A percentile compares a stretch with the other conserved stretches of the same genome.
phyloP scores from a whole-genome alignment of 2,797 vertebrate genomes.

The Parotocinclus haroldoi region DNA sequence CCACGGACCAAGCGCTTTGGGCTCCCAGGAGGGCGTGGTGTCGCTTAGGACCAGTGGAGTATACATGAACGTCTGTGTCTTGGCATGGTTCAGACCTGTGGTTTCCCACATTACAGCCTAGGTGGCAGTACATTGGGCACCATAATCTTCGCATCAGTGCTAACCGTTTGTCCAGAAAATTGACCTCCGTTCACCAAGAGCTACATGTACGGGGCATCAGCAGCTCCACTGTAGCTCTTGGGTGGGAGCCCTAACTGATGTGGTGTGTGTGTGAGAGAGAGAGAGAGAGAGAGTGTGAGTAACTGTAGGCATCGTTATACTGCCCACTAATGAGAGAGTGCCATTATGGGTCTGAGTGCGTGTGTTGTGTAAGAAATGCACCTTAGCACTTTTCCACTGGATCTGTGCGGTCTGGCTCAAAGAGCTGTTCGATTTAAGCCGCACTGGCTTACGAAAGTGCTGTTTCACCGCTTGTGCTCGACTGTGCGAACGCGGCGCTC shows the following conservation, averaged over 20 bases:
- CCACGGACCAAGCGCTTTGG: too few species aligned
- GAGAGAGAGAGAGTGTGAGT: too few species aligned
- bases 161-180: too few species aligned
- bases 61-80: neutral
- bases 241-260: conserved; percentile 7
- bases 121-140: too few species aligned
- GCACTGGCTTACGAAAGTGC: conserved; percentile 14
- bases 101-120: too few species aligned
- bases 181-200: conserved; percentile 6
- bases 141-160: too few species aligned
- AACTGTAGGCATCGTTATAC: conserved; percentile 34
- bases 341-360: conserved; percentile 23
- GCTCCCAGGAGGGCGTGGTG: too few species aligned
- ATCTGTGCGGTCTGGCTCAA: conserved; percentile 39
- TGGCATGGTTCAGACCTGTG: too few species aligned
- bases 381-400: conserved; percentile 18
- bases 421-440: conserved; percentile 48
- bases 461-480: conserved; percentile 50
- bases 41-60: too few species aligned
- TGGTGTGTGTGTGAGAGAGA: too few species aligned
- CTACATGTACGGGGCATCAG: conserved; percentile 8
- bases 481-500: conserved; percentile 42
- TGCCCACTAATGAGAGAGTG: conserved; percentile 34
- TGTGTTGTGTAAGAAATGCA: conserved; percentile 33
- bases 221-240: conserved; percentile 14